Base-by-base conservation (phyloP, 2,888 invertebrate genomes). In the Chaetogeoica ovagalla region DNA sequence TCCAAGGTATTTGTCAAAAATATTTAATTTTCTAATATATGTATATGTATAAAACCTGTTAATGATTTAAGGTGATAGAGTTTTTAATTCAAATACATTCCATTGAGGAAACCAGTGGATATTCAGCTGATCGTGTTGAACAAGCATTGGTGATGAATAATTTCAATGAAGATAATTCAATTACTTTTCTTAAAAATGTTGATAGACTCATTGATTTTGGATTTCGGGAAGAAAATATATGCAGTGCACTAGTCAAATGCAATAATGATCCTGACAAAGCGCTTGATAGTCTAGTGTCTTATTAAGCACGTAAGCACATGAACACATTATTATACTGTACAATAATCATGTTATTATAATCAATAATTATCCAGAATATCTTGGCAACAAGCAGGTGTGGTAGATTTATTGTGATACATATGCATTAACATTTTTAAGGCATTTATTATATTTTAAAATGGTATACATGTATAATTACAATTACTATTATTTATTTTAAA, bases 251-350 rank as follows among this genome's bases (percentile, higher is more conserved):
- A 74, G 87, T 92, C 57, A 91, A 91, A 85, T 92, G 91, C 85
- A 89, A 93, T 86, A 93, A 94, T 86, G 93, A 95, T 87, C 89
- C 92, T 85, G 95, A 95, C 86, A 93, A 92, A 87, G 95, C 95
- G 66, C 88, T 96, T 85, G 95, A 95, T 86, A 90, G 91, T 85
- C 88, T 95, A 84, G 92, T 94, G 85, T 91, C 92, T 85, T 94
- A 93, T 79, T 79, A 71, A 74, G 8, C 63, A 39, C 39, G 13
- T 55, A 23, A 63, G 7, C 37, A 63, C 17, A 43, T 73, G 19
- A 72, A 52, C 17, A 72, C 3, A 37, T 79, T 43, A 17, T 76
- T 57, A 63, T 48, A 37, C 6, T 74, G n/a, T 65, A 59, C 19
- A 57, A 59, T 81, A 65, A 70, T 17, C n/a, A 70, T 77, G 60